phyloP scores from a whole-genome alignment of 2,113 vertebrate species.

The Semicossyphus pulcher region DNA sequence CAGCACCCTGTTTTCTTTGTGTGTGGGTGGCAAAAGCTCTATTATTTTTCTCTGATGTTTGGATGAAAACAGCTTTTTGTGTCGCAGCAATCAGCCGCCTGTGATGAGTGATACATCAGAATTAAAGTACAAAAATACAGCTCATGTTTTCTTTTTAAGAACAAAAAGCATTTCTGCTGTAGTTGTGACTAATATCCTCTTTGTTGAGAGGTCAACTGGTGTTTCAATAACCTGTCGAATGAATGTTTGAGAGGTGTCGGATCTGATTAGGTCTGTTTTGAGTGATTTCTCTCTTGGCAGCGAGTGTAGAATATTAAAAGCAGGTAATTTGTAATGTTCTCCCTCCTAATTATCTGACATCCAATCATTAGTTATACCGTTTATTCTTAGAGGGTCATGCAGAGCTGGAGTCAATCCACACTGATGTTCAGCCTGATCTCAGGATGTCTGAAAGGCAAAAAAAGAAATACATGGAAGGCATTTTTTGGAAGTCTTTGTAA shows the following conservation, averaged over 20 bases:
- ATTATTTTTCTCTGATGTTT: conserved; percentile 10
- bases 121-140: neutral
- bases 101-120: neutral
- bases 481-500: too few relatives aligned
- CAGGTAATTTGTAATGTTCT: neutral
- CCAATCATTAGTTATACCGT: neutral
- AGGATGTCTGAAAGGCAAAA: too few relatives aligned
- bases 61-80: neutral
- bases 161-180: neutral
- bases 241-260: neutral
- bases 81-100: neutral
- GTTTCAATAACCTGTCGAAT: conserved; percentile 5
- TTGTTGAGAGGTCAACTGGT: neutral
- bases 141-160: neutral
- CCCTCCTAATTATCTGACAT: too few relatives aligned
- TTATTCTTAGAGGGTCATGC: neutral
- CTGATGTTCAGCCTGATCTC: too few relatives aligned
- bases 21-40: neutral
- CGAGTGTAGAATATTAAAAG: neutral
- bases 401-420: neutral
- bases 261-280: neutral
- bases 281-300: conserved; percentile 13
- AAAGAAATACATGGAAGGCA: too few relatives aligned
- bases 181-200: neutral
- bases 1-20: neutral